Evolutionary conservation across 2,113 vertebrate genomes (phyloP).

Genomic region (Columba livia): DNA sequence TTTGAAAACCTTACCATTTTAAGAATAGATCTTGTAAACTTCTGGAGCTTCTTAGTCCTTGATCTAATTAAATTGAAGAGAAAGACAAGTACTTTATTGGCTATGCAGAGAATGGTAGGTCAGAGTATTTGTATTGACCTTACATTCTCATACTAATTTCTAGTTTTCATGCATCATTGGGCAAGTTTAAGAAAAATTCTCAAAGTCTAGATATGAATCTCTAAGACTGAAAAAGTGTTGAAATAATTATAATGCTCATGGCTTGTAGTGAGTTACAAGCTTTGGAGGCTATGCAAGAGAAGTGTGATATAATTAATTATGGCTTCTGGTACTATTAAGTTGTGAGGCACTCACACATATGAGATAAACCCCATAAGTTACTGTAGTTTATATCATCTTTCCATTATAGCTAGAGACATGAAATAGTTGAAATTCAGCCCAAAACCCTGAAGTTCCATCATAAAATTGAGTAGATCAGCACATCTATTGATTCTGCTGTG

Average conservation of each 20-base stretch:
- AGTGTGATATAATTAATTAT: conserved; percentile 68
- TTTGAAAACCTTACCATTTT: not conserved
- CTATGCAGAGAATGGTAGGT: not conserved
- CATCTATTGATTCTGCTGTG: conserved; percentile 48
- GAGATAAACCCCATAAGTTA: conserved; percentile 72
- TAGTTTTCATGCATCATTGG: conserved; percentile 56
- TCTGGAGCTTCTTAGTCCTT: not conserved
- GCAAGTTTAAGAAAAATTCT: conserved; percentile 58
- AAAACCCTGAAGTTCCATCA: conserved; percentile 42
- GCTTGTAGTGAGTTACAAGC: conserved; percentile 64
- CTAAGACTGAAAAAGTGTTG: conserved; percentile 54
- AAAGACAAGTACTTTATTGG: not conserved
- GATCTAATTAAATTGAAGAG: not conserved
- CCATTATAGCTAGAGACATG: conserved; percentile 62
- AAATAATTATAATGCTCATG: conserved; percentile 65
- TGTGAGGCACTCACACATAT: conserved; percentile 49
- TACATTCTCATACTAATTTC: conserved; percentile 40
- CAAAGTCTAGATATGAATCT: conserved; percentile 53
- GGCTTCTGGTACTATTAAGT: conserved; percentile 69
- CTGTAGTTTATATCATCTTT: conserved; percentile 65
- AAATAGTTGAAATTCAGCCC: conserved; percentile 57
- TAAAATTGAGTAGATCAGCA: conserved; percentile 67
- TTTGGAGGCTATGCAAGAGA: conserved; percentile 60
- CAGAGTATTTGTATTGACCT: conserved; percentile 40
- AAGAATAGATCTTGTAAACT: not conserved